Percentiles rank a stretch among this genome's conserved stretches.
These are phyloP conservation scores for Aplidium turbinatum DNA, from an alignment of 23 tunicate species.

Conservation along the genomic window DNA sequence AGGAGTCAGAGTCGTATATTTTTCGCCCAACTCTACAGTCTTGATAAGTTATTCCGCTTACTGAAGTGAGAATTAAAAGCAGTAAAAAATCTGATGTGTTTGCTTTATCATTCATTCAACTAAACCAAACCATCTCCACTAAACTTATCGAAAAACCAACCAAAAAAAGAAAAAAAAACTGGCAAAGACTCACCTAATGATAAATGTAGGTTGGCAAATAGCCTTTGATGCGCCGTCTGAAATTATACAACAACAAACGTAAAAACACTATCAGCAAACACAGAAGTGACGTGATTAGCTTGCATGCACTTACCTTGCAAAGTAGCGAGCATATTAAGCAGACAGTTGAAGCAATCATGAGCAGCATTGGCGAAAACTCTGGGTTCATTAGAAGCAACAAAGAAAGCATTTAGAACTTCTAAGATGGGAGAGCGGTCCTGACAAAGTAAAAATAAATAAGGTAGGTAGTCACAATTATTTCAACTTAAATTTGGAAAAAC, in stretches of 20 bases:
- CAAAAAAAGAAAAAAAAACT: too few species aligned
- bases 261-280: neutral
- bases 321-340: conserved; percentile 40
- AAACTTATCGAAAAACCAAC: too few species aligned
- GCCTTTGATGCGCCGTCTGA: neutral
- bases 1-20: too few species aligned
- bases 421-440: conserved; percentile 54
- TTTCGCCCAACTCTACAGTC: too few species aligned
- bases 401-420: conserved; percentile 41
- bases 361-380: conserved; percentile 46
- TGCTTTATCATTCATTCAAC: too few species aligned
- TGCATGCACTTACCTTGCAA: conserved; percentile 20
- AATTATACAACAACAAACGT: neutral
- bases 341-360: conserved; percentile 44
- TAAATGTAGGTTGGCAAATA: neutral
- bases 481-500: too few species aligned
- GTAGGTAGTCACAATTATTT: neutral
- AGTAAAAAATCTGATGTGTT: too few species aligned
- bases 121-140: too few species aligned
- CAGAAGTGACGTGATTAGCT: neutral
- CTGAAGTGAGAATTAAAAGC: too few species aligned
- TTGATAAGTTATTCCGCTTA: too few species aligned
- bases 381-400: conserved; percentile 35
- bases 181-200: neutral
- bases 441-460: too few species aligned